A percentile compares a stretch with the other conserved stretches of the same genome.
Evolutionary conservation across 1,140 invertebrate genomes (phyloP).

Genomic region (Caenorhabditis briggsae): DNA sequence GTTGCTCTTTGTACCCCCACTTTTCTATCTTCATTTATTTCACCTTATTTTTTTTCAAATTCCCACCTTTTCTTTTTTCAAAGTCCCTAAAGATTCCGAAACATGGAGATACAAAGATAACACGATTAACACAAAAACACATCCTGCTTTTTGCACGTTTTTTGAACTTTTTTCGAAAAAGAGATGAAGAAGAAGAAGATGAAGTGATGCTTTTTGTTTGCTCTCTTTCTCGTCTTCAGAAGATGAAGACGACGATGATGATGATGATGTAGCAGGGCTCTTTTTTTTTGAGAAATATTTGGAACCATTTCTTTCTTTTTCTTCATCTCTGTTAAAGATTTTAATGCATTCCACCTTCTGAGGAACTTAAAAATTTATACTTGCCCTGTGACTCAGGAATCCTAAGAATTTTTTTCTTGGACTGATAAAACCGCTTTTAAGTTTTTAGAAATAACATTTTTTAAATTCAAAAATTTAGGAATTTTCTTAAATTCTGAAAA

Average conservation of each 20-base stretch:
- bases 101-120: slow-evolving; percentile 5
- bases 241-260: not conserved
- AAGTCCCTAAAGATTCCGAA: slow-evolving; percentile 48
- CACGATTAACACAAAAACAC: slow-evolving; percentile 2
- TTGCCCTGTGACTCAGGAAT: too few species aligned
- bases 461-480: too few species aligned
- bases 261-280: slow-evolving; percentile 7
- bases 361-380: too few species aligned
- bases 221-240: not conserved
- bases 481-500: too few species aligned
- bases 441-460: too few species aligned
- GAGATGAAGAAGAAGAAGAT: not conserved
- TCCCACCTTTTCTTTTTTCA: not conserved
- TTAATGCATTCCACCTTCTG: slow-evolving; percentile 19
- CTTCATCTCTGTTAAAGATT: not conserved
- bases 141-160: slow-evolving; percentile 28
- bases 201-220: slow-evolving; percentile 1
- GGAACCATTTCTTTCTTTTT: not conserved
- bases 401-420: too few species aligned
- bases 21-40: slow-evolving; percentile 20
- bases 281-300: not conserved
- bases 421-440: too few species aligned
- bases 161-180: slow-evolving; percentile 28
- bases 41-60: not conserved
- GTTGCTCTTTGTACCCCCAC: not conserved